Percentiles rank a stretch among this genome's conserved stretches.
These are phyloP conservation scores for Thomomys bottae DNA, from an alignment of 2,113 vertebrate genomes.

Conservation along the genomic window DNA sequence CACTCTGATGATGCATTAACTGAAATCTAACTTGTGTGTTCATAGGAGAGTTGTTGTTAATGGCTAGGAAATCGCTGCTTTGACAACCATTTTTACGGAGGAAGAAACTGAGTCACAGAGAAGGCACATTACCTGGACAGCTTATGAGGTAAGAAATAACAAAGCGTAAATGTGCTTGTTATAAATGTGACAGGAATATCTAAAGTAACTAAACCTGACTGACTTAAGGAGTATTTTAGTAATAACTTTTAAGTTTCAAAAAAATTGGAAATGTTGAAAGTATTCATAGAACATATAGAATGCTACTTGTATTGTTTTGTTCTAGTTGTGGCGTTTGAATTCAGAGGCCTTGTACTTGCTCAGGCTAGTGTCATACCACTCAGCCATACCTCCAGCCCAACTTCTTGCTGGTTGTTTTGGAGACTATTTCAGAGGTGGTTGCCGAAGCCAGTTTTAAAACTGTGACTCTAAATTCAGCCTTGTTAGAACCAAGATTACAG, in stretches of 20 bases:
- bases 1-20: neutral
- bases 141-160: neutral
- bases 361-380: too few species aligned
- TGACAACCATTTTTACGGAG: slow-evolving; percentile 32
- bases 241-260: neutral
- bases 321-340: too few species aligned
- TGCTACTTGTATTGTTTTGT: neutral
- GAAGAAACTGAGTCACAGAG: slow-evolving; percentile 37
- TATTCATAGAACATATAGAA: neutral
- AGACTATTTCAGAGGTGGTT: too few species aligned
- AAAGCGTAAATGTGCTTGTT: neutral
- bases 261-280: slow-evolving; percentile 15
- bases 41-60: neutral
- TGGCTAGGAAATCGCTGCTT: slow-evolving; percentile 19
- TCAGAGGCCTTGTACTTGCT: too few species aligned
- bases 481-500: too few species aligned
- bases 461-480: too few species aligned
- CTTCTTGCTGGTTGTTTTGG: too few species aligned
- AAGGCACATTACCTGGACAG: neutral
- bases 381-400: too few species aligned
- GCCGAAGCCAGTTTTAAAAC: too few species aligned
- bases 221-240: slow-evolving; percentile 14
- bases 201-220: slow-evolving; percentile 18
- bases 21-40: neutral
- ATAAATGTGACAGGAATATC: neutral